These are phyloP conservation scores for Erebia epiphron DNA, from an alignment of 2,888 invertebrate genomes.

Conservation along the genomic window DNA sequence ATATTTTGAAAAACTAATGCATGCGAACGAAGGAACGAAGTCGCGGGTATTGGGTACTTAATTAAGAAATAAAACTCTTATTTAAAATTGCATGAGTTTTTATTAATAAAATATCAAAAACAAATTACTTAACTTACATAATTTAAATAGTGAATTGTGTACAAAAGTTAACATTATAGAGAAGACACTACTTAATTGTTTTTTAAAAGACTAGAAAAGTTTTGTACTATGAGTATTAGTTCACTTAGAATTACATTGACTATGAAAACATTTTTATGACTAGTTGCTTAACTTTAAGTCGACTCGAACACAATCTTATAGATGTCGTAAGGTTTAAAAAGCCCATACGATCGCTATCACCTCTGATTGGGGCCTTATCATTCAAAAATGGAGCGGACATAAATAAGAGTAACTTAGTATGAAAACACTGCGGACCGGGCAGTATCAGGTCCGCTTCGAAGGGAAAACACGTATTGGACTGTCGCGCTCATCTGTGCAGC, in stretches of 20 bases:
- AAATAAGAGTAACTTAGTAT: no score
- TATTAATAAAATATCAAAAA: conserved; percentile 14
- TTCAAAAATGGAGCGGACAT: no score
- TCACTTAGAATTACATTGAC: conserved; percentile 27
- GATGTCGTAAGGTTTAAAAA: background rate
- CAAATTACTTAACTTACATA: conserved; percentile 16
- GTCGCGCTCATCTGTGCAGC: no score
- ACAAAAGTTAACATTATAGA: conserved; percentile 31
- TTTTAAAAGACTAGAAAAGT: conserved; percentile 60
- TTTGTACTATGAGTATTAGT: conserved; percentile 54
- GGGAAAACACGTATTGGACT: no score
- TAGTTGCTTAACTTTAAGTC: background rate
- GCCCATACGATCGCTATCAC: no score
- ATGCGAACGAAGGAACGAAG: no score
- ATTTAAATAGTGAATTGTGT: conserved; percentile 25
- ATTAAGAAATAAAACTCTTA: background rate
- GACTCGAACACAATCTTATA: background rate
- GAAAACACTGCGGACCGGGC: no score
- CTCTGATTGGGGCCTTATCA: no score
- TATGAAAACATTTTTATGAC: background rate
- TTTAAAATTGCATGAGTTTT: background rate
- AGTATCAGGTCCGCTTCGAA: no score
- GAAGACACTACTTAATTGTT: conserved; percentile 25
- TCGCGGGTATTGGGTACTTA: no score
- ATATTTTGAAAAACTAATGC: no score